These are phyloP conservation scores for Rhizomys pruinosus DNA, from an alignment of 2,113 vertebrate genomes.

Conservation along the genomic window DNA sequence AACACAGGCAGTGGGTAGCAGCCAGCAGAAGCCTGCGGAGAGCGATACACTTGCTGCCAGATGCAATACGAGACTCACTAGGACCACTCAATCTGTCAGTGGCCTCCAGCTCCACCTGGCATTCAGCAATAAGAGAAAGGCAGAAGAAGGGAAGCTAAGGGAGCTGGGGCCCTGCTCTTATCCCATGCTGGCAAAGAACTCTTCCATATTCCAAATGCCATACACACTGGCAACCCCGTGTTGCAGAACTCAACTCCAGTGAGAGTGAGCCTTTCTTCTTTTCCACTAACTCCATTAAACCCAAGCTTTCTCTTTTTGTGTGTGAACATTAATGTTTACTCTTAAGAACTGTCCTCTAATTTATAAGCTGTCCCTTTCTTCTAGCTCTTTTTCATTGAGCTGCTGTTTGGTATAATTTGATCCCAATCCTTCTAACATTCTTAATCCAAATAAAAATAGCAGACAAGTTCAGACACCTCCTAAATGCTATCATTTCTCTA, in stretches of 20 bases:
- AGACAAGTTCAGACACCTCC: neutral
- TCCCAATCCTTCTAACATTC: neutral
- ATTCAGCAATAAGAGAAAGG: neutral
- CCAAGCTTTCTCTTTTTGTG: neutral
- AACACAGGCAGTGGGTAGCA: neutral
- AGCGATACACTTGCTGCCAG: conserved; percentile 20
- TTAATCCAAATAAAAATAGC: neutral
- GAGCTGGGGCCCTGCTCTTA: neutral
- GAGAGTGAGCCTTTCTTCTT: neutral
- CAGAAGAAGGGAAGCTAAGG: neutral
- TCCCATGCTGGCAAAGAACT: neutral
- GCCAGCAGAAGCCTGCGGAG: neutral
- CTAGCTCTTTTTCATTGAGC: neutral
- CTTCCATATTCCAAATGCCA: neutral
- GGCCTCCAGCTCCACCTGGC: conserved; percentile 44
- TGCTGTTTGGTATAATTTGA: neutral
- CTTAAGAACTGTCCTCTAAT: too few species aligned
- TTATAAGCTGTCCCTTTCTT: neutral
- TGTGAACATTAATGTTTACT: neutral
- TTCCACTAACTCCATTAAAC: neutral
- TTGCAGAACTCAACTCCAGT: neutral
- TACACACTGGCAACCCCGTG: neutral
- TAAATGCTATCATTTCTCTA: neutral
- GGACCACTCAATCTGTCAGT: conserved; percentile 51
- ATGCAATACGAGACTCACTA: neutral